A percentile compares a stretch with the other conserved stretches of the same genome.
Conservation (phyloP, 2,888 invertebrate species). For the Synergus laeviventris region DNA sequence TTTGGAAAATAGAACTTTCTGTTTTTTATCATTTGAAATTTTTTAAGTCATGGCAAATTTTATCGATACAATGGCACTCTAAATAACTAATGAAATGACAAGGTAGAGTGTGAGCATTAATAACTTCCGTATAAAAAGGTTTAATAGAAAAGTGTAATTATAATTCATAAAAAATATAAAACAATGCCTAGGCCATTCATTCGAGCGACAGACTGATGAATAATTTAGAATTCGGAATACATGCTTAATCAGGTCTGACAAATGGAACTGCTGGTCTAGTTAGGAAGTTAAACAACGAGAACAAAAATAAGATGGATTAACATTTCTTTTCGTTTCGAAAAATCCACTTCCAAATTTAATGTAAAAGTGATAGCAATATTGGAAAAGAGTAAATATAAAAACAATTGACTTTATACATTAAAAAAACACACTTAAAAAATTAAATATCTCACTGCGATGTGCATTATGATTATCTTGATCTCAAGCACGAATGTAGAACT, state of each 20-base stretch:
- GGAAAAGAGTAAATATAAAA: slow-evolving; percentile 37
- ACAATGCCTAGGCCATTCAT: slow-evolving; percentile 59
- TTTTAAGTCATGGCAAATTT: slow-evolving; percentile 56
- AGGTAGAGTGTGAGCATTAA: slow-evolving; percentile 61
- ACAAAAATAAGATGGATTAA: slow-evolving; percentile 15
- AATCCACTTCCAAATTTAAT: slow-evolving; percentile 25
- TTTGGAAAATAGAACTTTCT: slow-evolving; percentile 43
- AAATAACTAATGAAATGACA: slow-evolving; percentile 64
- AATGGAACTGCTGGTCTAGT: slow-evolving; percentile 30
- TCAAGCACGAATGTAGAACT: neutral
- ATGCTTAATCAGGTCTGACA: slow-evolving; percentile 26
- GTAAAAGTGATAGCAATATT: slow-evolving; percentile 18
- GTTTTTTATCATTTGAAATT: slow-evolving; percentile 46
- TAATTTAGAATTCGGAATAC: slow-evolving; percentile 44
- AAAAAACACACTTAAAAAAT: slow-evolving; percentile 31
- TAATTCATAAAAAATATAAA: slow-evolving; percentile 44
- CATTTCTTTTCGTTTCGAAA: neutral
- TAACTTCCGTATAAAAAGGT: slow-evolving; percentile 61
- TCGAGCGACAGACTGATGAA: slow-evolving; percentile 38
- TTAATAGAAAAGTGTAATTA: slow-evolving; percentile 61
- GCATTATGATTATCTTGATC: slow-evolving; percentile 16
- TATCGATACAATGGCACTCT: slow-evolving; percentile 68
- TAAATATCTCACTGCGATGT: slow-evolving; percentile 36
- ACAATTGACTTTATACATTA: slow-evolving; percentile 38
- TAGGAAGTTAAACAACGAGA: slow-evolving; percentile 46